These are phyloP conservation scores for Drosophila nr. perissopoda DNA, from an alignment of 2,888 invertebrate genomes.

Conservation along the genomic window DNA sequence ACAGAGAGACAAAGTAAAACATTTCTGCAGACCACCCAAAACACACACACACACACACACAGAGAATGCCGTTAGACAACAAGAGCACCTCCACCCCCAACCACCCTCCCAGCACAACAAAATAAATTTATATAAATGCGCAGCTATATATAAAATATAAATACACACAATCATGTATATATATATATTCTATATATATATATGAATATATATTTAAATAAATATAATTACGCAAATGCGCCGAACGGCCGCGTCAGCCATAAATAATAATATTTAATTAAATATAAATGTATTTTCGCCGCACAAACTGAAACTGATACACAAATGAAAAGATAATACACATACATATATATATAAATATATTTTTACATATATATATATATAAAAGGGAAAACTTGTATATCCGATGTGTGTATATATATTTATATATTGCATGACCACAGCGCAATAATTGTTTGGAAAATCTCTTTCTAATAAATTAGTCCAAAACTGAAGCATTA, in stretches of 20 bases:
- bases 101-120: slow-evolving; percentile 8
- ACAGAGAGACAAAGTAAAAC: slow-evolving; percentile 17
- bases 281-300: slow-evolving; percentile 67
- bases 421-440: neutral
- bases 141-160: slow-evolving; percentile 15
- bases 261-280: slow-evolving; percentile 79
- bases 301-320: slow-evolving; percentile 31
- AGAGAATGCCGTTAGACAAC: slow-evolving; percentile 20
- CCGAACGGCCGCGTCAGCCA: slow-evolving; percentile 42
- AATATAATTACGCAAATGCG: slow-evolving; percentile 69
- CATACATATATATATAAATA: slow-evolving; percentile 20
- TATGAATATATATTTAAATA: slow-evolving; percentile 58
- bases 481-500: slow-evolving; percentile 62
- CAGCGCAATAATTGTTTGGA: slow-evolving; percentile 47
- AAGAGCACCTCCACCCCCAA: neutral
- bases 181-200: neutral
- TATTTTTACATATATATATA: slow-evolving; percentile 15
- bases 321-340: slow-evolving; percentile 41
- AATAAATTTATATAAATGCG: slow-evolving; percentile 57
- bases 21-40: slow-evolving; percentile 4
- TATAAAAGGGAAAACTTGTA: slow-evolving; percentile 4
- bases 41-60: neutral
- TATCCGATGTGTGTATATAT: neutral
- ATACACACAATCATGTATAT: neutral
- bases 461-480: slow-evolving; percentile 55